Evolutionary conservation across 2,888 invertebrate species (phyloP), one percentile per base, ranked within the genome.

Genomic region (Chymomyza amoena): DNA sequence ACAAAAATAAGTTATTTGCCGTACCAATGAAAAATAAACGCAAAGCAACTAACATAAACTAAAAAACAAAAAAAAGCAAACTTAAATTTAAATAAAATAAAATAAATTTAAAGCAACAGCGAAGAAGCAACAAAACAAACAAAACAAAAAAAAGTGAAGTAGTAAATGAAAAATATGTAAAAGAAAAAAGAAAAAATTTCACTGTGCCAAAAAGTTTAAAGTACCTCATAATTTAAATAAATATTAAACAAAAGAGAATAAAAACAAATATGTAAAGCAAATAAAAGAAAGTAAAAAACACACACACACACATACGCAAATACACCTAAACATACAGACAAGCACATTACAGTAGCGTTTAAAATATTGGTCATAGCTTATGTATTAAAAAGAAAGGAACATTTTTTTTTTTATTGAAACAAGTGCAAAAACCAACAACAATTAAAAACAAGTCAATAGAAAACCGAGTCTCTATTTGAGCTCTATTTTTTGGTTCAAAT

Each of bases 181-280:
- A 90, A 92, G 91, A 87, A 9, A 7, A 7, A 4, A 93, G 93
- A 32, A 32, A 93, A 93, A 93, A 93, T 94, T 94, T 94, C 94
- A 94, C 94, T 95, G 95, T 95, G 95, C 95, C 95, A 95, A 95
- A 92, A 95, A 85, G 85, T 95, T 93, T 90, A 93, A 93, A 94
- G 95, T 95, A 95, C 95, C 95, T 95, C 95, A 95, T 94, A 93
- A 93, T 93, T 89, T 90, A 85, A 87, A 84, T 85, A 87, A 80
- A 81, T 80, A 74, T 72, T 79, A 85, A 80, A 75, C 60, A 68
- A 74, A 68, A 74, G 73, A 71, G 68, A 25, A 13, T 25, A 61
- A 54, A 54, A 52, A 50, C 59, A 20, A 56, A 61, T 52, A 68
- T 65, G 39, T 52, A 36, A 64, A 45, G 56, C 69, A 16, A 65